Evolutionary conservation across 2,888 invertebrate genomes (phyloP), one percentile per base, ranked within the genome.

Genomic region (Microctonus brassicae): DNA sequence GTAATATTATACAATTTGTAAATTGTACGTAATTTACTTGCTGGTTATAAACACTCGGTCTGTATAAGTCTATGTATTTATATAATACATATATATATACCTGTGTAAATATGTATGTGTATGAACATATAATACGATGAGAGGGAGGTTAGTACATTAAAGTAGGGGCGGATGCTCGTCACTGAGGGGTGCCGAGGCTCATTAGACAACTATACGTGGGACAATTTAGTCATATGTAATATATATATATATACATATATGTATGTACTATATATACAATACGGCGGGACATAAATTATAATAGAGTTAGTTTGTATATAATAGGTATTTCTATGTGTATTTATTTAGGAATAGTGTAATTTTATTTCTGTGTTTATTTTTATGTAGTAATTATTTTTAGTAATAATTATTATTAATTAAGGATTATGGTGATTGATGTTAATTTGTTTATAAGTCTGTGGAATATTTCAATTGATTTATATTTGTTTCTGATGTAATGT

Each of bases 131-230:
- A n/a, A 52, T 39, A n/a, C 65, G 33, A 29, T 60, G 53, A 68
- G 66, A 60, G 63, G 65, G 47, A 17, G 47, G 69, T 20, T 47
- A 74, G 74, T 77, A 72, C 75, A 77, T 77, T 78, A 76, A 77
- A 58, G 71, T 63, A 66, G 73, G 70, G 68, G 72, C 68, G 73
- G 33, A 74, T 22, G 62, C 53, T 60, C 29, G 73, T 73, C 75
- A 17, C 17, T 7, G 47, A 47, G 73, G 73, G 80, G 75, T 79
- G 83, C 84, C 82, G 80, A 81, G 84, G 79, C 81, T 84, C 84
- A 84, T 83, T 84, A 84, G 82, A 83, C 81, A 80, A 75, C n/a
- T n/a, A n/a, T n/a, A n/a, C 78, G 77, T 76, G 78, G 77, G 78
- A 80, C 77, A 78, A 29, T 64, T 64, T 64, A 29, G 52, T 64